Conservation (phyloP, 2,797 vertebrate species). For the Darevskia mixta region DNA sequence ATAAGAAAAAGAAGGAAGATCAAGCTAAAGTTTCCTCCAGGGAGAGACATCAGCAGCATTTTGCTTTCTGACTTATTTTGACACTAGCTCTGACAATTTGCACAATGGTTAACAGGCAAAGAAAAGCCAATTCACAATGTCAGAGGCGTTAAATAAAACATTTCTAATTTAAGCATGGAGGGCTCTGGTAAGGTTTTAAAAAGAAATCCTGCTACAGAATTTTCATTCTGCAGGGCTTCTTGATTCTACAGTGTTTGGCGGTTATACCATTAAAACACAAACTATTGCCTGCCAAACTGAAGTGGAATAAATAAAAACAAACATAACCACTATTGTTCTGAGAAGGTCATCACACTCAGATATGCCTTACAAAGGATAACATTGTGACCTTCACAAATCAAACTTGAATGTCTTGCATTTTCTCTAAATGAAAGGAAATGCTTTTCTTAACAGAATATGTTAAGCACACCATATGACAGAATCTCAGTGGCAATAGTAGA, state of each 20-base stretch:
- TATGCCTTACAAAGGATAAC: constrained; percentile 10
- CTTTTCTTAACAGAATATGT: neutral
- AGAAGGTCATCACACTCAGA: constrained; percentile 22
- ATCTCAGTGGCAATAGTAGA: rapidly evolving
- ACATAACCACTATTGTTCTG: constrained; percentile 36
- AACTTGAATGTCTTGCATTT: neutral
- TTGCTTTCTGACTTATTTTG: rapidly evolving
- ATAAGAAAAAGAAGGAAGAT: constrained; percentile 32
- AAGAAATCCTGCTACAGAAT: neutral
- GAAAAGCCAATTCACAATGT: neutral
- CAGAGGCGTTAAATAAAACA: neutral
- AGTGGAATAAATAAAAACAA: neutral
- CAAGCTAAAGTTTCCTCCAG: constrained; percentile 11
- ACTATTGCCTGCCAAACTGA: neutral
- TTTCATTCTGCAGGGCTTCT: neutral
- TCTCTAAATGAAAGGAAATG: neutral
- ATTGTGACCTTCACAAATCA: constrained; percentile 23
- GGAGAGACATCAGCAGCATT: neutral
- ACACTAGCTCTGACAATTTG: neutral
- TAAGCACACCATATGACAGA: neutral
- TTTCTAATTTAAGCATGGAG: neutral
- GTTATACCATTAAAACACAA: neutral
- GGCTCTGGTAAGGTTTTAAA: neutral
- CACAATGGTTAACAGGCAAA: constrained; percentile 38
- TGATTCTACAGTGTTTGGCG: rapidly evolving